These are phyloP conservation scores for Trochalopteron elliotii DNA, from an alignment of 2,113 vertebrate species.

Conservation along the genomic window DNA sequence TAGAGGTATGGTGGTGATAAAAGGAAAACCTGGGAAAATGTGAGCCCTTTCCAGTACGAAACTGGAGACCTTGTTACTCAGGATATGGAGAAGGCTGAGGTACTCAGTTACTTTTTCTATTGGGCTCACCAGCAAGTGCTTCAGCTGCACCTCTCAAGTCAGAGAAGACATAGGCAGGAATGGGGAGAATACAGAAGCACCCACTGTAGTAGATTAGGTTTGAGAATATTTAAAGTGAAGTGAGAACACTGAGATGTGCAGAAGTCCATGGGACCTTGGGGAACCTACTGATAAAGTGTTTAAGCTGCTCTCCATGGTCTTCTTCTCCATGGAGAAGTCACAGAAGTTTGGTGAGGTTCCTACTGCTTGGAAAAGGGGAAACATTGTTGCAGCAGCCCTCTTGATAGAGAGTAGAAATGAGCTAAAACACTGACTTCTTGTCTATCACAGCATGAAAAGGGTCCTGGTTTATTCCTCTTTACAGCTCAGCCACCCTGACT, in stretches of 20 bases:
- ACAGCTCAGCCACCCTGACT: neutral
- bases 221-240: neutral
- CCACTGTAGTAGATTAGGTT: neutral
- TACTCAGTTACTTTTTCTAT: too few species aligned
- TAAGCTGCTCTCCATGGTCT: neutral
- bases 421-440: neutral
- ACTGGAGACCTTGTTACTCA: neutral
- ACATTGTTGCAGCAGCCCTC: neutral
- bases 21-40: neutral
- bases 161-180: neutral
- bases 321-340: neutral
- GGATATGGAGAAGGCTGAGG: neutral
- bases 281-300: neutral
- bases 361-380: neutral
- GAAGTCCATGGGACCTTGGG: neutral
- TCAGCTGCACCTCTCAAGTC: neutral
- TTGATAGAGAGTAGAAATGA: neutral
- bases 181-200: neutral
- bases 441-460: neutral
- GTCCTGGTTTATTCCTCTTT: neutral
- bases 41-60: neutral
- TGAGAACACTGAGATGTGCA: neutral
- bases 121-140: neutral
- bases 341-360: neutral
- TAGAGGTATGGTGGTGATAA: neutral